Evolutionary conservation across 2,797 vertebrate species (phyloP).

Genomic region (Mus minutoides): DNA sequence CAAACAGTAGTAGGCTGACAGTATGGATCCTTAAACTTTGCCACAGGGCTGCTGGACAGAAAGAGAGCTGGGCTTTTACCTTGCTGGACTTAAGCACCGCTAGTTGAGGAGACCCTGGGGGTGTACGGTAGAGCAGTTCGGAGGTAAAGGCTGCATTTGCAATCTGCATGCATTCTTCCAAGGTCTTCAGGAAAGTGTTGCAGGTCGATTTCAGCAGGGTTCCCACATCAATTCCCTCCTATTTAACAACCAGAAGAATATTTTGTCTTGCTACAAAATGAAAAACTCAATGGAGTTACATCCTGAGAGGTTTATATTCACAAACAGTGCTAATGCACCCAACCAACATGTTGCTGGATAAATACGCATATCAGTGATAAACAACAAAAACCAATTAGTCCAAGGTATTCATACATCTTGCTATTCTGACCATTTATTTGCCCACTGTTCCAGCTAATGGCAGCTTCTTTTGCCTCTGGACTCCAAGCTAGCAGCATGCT

Average conservation of each 20-base stretch:
- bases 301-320: background rate
- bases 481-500: background rate
- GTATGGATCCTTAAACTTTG: background rate
- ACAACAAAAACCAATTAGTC: background rate
- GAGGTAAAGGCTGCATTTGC: constrained; percentile 94
- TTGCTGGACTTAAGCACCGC: constrained; percentile 93
- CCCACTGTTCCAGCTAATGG: background rate
- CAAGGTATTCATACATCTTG: background rate
- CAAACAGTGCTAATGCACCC: background rate
- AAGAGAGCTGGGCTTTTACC: constrained; percentile 85
- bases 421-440: background rate
- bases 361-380: background rate
- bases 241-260: constrained; percentile 76
- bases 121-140: constrained; percentile 90
- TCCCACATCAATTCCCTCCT: constrained; percentile 90
- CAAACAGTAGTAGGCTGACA: background rate
- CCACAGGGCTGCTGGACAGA: background rate
- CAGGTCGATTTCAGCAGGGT: constrained; percentile 97
- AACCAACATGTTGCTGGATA: background rate
- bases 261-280: constrained; percentile 37
- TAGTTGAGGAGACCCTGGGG: constrained; percentile 93
- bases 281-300: background rate
- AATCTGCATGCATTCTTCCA: constrained; percentile 99
- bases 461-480: background rate
- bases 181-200: constrained; percentile 96